phyloP scores from a whole-genome alignment of 2,113 vertebrate genomes.

The Cathartes aura region DNA sequence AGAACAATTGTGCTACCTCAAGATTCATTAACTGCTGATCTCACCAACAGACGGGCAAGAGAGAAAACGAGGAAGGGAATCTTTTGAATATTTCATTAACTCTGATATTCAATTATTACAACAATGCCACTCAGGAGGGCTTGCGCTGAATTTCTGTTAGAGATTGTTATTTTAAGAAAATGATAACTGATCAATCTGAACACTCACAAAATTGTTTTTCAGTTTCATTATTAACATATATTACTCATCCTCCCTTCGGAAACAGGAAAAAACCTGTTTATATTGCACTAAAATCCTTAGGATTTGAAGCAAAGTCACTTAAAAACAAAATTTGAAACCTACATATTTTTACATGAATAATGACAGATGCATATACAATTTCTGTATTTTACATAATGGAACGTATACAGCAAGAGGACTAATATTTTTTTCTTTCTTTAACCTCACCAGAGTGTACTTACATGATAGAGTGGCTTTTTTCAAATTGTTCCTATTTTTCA shows the following conservation, averaged over 20 bases:
- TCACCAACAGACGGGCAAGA: background rate
- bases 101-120: slow-evolving; percentile 35
- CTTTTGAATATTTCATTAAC: slow-evolving; percentile 45
- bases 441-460: background rate
- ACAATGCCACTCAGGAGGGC: background rate
- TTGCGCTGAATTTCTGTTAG: background rate
- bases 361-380: background rate
- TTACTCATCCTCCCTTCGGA: background rate
- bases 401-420: background rate
- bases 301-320: background rate
- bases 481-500: background rate
- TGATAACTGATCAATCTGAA: background rate
- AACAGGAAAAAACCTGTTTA: background rate
- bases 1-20: background rate
- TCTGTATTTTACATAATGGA: background rate
- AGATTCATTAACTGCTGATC: slow-evolving; percentile 27
- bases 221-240: background rate
- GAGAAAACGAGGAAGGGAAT: background rate
- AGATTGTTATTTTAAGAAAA: slow-evolving; percentile 26
- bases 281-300: background rate
- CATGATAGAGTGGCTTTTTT: background rate
- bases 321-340: background rate
- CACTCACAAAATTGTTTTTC: background rate
- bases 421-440: background rate
- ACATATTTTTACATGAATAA: background rate